These are phyloP conservation scores for Vollenhovia emeryi DNA, from an alignment of 1,140 invertebrate genomes.

Conservation along the genomic window DNA sequence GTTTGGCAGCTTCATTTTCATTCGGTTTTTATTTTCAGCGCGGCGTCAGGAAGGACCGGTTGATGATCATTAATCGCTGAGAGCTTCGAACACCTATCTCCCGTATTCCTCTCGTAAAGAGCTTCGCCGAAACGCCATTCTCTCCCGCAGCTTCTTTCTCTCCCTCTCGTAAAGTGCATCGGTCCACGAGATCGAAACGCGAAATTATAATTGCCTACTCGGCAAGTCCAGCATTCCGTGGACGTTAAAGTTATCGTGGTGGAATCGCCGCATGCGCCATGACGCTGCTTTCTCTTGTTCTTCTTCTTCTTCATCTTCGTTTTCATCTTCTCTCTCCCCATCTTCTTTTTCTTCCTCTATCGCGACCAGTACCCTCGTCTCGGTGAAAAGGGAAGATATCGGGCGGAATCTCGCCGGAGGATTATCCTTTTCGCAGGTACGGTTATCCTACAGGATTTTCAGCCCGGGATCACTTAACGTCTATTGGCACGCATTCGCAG, in stretches of 20 bases:
- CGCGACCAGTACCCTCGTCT: slow-evolving; percentile 24
- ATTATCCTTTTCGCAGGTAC: slow-evolving; percentile 50
- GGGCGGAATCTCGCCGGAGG: slow-evolving; percentile 46
- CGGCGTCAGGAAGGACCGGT: slow-evolving; percentile 42
- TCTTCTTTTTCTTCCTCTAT: neutral
- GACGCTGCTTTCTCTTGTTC: slow-evolving; percentile 65
- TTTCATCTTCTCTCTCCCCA: slow-evolving; percentile 1
- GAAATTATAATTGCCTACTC: slow-evolving; percentile 75
- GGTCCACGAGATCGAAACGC: slow-evolving; percentile 62
- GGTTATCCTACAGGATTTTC: slow-evolving; percentile 35
- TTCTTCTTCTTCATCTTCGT: slow-evolving; percentile 53
- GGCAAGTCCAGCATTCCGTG: slow-evolving; percentile 69
- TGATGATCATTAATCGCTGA: slow-evolving; percentile 61
- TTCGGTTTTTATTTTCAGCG: slow-evolving; percentile 18
- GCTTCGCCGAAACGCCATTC: slow-evolving; percentile 24
- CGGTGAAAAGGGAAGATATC: slow-evolving; percentile 61
- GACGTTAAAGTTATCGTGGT: slow-evolving; percentile 74
- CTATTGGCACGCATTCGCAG: neutral
- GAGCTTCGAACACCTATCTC: slow-evolving; percentile 63
- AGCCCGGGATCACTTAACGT: neutral
- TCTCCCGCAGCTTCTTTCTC: slow-evolving; percentile 5
- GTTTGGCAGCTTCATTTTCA: neutral
- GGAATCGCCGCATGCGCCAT: slow-evolving; percentile 70
- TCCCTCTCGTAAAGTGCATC: slow-evolving; percentile 61
- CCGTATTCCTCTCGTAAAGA: slow-evolving; percentile 53